Base-by-base conservation (phyloP, 2,113 vertebrate genomes). In the Cnemophilus loriae region DNA sequence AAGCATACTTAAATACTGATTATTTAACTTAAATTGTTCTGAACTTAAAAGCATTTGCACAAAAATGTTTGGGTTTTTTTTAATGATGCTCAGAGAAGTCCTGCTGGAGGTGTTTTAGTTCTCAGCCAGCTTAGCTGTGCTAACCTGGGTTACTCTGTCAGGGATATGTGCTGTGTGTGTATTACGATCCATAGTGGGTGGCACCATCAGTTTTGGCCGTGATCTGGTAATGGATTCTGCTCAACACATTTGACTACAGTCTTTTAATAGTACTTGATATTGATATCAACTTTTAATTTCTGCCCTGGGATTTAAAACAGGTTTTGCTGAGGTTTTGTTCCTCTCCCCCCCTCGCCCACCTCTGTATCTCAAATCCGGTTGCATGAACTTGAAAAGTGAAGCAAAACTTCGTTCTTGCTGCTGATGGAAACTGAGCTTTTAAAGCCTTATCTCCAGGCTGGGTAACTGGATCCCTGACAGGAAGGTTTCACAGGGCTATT, bases 391-490 rank as follows among this genome's bases (percentile, higher is more conserved):
- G 76, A 50, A 90, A 93, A 56, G 39, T 44, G 65, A 87, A 79
- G 57, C 32, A 33, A 9, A 95, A 63, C 33, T 75, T 91, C 22
- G 17, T 30, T 42, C 27, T 88, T 30, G 11, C 4, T 60, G 15
- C 23, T 35, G 70, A 13, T 76, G 87, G 57, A 64, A 76, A 61
- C 37, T 22, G 63, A 75, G 33, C 39, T 85, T 85, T 50, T 39
- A 4, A 20, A 59, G 70, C 28, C 14, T 47, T 41, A 1, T 42
- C 50, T 46, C 41, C 49, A 41, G 73, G n/a, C 86, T 85, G 90
- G 32, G 90, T 93, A 90, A 90, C 76, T 49, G 27, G 85, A 93
- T 94, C 93, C 67, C 71, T 90, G 85, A 46, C 71, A 76, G 21
- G 39, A 39, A 12, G 64, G 56, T 68, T 86, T 81, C 59, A 52